These are phyloP conservation scores for Chunga burmeisteri DNA, from an alignment of 2,113 vertebrate species.

Conservation along the genomic window DNA sequence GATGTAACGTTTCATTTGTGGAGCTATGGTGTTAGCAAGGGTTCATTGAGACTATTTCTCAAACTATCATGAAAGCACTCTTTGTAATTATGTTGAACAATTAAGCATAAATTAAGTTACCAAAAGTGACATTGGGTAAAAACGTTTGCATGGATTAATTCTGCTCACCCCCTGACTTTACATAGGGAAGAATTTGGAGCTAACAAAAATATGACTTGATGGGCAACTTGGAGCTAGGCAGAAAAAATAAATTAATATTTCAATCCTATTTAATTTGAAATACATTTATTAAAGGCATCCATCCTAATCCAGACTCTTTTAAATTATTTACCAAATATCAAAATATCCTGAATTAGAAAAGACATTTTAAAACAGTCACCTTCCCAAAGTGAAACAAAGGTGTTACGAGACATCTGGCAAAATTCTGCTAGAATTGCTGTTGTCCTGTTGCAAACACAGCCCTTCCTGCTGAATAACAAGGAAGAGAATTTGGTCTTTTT, in stretches of 20 bases:
- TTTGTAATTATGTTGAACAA: background rate
- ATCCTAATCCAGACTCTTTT: background rate
- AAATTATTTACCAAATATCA: background rate
- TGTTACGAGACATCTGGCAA: background rate
- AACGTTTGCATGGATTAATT: background rate
- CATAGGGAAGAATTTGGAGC: background rate
- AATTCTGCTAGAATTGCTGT: background rate
- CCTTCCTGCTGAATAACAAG: background rate
- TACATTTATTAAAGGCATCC: background rate
- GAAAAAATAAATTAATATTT: background rate
- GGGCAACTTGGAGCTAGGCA: background rate
- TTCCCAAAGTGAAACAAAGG: background rate
- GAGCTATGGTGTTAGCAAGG: background rate
- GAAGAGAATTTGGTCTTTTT: background rate
- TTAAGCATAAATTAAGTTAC: conserved; percentile 14
- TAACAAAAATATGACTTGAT: background rate
- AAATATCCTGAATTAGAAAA: background rate
- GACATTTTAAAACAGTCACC: background rate
- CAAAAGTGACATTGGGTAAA: background rate
- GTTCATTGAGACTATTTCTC: background rate
- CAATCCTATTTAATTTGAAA: background rate
- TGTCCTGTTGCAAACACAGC: background rate
- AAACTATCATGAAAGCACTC: background rate
- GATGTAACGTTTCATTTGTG: background rate
- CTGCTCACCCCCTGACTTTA: background rate